Conservation (phyloP, 2,888 invertebrate species). For the Pegoplata infirma region DNA sequence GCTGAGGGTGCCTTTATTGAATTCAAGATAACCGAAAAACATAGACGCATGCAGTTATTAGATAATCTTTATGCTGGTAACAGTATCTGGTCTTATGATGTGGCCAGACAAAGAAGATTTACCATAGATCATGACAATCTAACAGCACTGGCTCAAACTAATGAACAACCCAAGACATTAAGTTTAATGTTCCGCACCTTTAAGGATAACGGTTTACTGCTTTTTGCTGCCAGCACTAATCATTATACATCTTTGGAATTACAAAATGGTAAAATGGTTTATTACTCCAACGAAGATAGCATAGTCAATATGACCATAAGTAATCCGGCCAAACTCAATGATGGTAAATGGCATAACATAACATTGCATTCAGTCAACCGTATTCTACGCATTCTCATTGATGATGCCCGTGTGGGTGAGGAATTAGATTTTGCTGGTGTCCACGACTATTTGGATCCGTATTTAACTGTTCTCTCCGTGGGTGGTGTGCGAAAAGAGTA, state of each 20-base stretch:
- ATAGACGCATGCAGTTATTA: conserved; percentile 90
- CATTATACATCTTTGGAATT: conserved; percentile 91
- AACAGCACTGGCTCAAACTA: conserved; percentile 71
- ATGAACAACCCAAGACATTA: conserved; percentile 84
- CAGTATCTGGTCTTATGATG: conserved; percentile 82
- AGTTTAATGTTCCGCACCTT: conserved; percentile 90
- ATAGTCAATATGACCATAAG: conserved; percentile 90
- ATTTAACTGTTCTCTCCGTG: conserved; percentile 87
- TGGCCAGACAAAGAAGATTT: conserved; percentile 74
- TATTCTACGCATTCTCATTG: conserved; percentile 85
- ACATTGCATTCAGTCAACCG: conserved; percentile 86
- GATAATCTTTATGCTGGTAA: conserved; percentile 88
- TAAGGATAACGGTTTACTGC: conserved; percentile 87
- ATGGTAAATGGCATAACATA: conserved; percentile 94
- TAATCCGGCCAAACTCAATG: conserved; percentile 82
- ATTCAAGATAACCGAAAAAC: conserved; percentile 89
- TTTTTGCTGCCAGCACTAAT: conserved; percentile 91
- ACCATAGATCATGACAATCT: conserved; percentile 74
- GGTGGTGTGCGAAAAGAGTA: conserved; percentile 86
- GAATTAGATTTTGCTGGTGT: conserved; percentile 91
- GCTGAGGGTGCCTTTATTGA: conserved; percentile 88
- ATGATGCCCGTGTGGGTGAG: conserved; percentile 86
- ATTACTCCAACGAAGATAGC: conserved; percentile 88
- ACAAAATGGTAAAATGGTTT: conserved; percentile 86
- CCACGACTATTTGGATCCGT: conserved; percentile 95